Evolutionary conservation across 2,888 invertebrate genomes (phyloP).

Genomic region (Ichneumoninae sp.): DNA sequence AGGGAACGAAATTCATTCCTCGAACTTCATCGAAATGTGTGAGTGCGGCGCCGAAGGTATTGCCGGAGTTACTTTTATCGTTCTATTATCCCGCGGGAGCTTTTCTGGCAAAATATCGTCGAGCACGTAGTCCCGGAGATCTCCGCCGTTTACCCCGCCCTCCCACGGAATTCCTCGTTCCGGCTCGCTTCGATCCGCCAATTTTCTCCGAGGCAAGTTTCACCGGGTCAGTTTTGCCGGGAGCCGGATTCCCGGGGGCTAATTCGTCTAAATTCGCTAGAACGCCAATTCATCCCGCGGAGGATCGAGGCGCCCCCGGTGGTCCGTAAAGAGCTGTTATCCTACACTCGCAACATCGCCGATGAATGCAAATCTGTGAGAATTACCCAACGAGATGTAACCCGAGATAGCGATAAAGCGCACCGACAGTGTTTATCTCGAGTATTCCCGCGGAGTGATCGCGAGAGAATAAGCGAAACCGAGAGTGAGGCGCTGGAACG

Average conservation of each 20-base stretch:
- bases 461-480: constrained; percentile 7
- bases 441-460: constrained; percentile 17
- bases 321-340: constrained; percentile 14
- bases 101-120: constrained; percentile 51
- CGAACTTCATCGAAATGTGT: constrained; percentile 40
- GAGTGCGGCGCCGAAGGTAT: constrained; percentile 43
- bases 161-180: constrained; percentile 27
- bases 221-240: background rate
- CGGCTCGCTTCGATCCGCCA: constrained; percentile 21
- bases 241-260: background rate
- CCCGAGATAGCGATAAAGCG: constrained; percentile 29
- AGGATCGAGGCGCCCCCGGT: background rate
- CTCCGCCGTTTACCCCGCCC: background rate
- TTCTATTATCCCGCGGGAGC: constrained; percentile 51
- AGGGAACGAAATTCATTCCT: constrained; percentile 59
- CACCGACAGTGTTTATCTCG: constrained; percentile 32
- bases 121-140: constrained; percentile 26
- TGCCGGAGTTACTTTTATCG: constrained; percentile 46
- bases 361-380: background rate
- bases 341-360: constrained; percentile 10
- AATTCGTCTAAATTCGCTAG: background rate
- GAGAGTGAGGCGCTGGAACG: constrained; percentile 29
- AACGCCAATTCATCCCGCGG: background rate
- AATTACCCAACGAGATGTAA: constrained; percentile 39
- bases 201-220: background rate